Evolutionary conservation across 2,797 vertebrate species (phyloP).

Genomic region (Esox masquinongy): DNA sequence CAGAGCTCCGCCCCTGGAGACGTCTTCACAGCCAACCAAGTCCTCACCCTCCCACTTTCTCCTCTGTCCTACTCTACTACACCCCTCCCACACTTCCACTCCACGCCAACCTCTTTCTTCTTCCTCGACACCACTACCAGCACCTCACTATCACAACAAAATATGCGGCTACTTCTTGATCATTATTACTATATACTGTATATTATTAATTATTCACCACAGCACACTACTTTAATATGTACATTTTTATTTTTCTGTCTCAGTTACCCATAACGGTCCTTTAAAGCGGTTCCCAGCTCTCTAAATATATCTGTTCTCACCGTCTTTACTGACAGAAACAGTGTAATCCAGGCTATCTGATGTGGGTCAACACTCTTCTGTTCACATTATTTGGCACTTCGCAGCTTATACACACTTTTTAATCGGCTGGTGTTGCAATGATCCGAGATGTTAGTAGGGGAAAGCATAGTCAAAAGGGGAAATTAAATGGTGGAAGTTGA

Average conservation of each 20-base stretch:
- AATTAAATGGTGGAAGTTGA: conserved; percentile 33
- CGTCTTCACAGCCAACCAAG: conserved; percentile 74
- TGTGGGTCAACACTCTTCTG: conserved; percentile 66
- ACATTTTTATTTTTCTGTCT: conserved; percentile 19
- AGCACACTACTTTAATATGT: neutral
- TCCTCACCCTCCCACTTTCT: conserved; percentile 60
- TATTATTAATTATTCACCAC: neutral
- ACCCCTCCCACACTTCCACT: conserved; percentile 33
- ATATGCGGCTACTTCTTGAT: neutral
- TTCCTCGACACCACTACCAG: conserved; percentile 11
- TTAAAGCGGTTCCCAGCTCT: conserved; percentile 28
- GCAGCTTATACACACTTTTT: conserved; percentile 45
- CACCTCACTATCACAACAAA: conserved; percentile 4
- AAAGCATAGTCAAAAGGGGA: conserved; percentile 23
- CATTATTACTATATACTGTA: too few relatives aligned
- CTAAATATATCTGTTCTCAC: conserved; percentile 61
- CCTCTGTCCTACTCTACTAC: conserved; percentile 59
- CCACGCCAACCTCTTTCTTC: neutral
- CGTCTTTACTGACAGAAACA: conserved; percentile 45
- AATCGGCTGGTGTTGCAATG: conserved; percentile 16
- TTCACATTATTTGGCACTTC: conserved; percentile 54
- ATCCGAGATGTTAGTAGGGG: conserved; percentile 34
- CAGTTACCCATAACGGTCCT: conserved; percentile 20
- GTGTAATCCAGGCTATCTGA: conserved; percentile 66
- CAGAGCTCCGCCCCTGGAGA: conserved; percentile 64